phyloP scores from a whole-genome alignment of 2,113 vertebrate genomes.

The Eurystomus gularis region DNA sequence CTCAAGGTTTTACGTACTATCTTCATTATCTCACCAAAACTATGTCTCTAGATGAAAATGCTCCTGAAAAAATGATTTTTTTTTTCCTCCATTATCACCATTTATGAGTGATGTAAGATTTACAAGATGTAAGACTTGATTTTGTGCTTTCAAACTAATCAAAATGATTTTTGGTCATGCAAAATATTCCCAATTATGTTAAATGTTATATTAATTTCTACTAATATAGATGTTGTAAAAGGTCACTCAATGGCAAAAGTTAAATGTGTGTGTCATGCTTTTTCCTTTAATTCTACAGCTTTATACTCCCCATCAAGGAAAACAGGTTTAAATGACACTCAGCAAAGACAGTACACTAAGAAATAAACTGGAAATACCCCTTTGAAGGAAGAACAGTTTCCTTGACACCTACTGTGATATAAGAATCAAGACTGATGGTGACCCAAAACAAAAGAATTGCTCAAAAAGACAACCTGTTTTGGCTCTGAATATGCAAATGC shows the following conservation, averaged over 20 bases:
- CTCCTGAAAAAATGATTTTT: background rate
- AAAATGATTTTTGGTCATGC: background rate
- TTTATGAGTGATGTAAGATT: background rate
- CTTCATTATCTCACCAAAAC: background rate
- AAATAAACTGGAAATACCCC: background rate
- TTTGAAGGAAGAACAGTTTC: background rate
- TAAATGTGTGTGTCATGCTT: background rate
- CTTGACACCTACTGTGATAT: background rate
- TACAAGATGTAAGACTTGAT: background rate
- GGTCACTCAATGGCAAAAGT: background rate
- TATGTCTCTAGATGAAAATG: background rate
- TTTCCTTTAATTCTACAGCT: background rate
- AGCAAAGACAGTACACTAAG: background rate
- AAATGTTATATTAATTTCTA: background rate
- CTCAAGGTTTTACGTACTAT: background rate
- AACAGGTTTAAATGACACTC: background rate
- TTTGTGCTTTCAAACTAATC: background rate
- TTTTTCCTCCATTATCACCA: background rate
- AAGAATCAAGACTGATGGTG: background rate
- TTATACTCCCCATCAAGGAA: background rate
- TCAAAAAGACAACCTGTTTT: background rate
- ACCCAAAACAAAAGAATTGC: background rate
- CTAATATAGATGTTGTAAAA: background rate
- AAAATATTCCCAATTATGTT: background rate
- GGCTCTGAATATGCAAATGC: background rate